phyloP scores from a whole-genome alignment of 2,113 vertebrate genomes.

The Climacteris rufus region DNA sequence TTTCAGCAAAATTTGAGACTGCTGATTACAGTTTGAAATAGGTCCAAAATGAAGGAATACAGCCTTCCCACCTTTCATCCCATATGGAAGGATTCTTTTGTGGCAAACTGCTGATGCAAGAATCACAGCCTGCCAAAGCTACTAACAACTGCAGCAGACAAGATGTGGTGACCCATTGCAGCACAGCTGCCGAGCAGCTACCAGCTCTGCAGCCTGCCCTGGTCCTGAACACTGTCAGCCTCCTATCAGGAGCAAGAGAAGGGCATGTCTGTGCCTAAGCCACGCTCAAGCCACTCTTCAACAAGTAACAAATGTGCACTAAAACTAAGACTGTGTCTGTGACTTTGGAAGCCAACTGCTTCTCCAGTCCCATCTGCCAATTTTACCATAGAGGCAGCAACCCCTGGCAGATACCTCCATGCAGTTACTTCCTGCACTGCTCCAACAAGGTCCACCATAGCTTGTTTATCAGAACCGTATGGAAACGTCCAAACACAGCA shows the following conservation, averaged over 20 bases:
- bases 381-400: neutral
- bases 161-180: neutral
- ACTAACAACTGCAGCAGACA: neutral
- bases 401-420: accelerated
- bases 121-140: neutral
- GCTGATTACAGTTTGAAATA: neutral
- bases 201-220: neutral
- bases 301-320: neutral
- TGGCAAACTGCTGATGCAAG: neutral
- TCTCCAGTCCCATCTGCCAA: neutral
- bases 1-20: neutral
- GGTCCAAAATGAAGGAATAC: neutral
- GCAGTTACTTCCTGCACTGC: neutral
- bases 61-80: neutral
- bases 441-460: neutral
- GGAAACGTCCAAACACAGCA: neutral
- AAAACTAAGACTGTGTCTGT: neutral
- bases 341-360: neutral
- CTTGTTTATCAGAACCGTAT: neutral
- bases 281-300: neutral
- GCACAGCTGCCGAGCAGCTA: neutral
- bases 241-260: neutral
- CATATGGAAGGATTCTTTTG: neutral
- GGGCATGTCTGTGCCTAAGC: neutral
- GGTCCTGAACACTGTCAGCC: neutral